phyloP scores from a whole-genome alignment of 2,888 invertebrate genomes.

The Melinopterus prodromus region DNA sequence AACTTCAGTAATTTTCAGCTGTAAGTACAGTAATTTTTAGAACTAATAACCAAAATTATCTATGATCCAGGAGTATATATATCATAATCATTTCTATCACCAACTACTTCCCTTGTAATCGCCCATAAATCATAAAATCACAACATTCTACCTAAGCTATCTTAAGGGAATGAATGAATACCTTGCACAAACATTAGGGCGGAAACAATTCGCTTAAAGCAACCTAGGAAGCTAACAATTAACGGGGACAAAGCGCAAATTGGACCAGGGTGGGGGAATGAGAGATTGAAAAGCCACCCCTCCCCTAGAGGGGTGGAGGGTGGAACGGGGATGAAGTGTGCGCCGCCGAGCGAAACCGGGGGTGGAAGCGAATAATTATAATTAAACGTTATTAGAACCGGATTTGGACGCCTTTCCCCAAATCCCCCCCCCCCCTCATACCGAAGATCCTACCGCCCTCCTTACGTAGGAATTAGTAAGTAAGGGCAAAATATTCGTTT shows the following conservation, averaged over 20 bases:
- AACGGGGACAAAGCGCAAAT: slow-evolving; percentile 4
- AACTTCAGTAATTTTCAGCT: no score
- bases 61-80: no score
- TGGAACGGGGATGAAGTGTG: not conserved
- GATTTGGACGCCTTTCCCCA: not conserved
- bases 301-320: not conserved
- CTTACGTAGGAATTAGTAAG: no score
- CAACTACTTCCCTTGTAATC: no score
- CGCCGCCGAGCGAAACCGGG: not conserved
- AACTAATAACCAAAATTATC: no score
- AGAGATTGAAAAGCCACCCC: not conserved
- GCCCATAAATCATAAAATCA: no score
- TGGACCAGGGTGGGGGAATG: not conserved
- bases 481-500: no score
- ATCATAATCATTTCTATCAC: no score
- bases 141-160: no score
- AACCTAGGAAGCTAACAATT: not conserved
- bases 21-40: no score
- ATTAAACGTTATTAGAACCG: not conserved
- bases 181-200: not conserved
- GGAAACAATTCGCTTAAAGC: not conserved
- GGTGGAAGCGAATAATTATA: slow-evolving; percentile 4
- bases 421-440: not conserved
- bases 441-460: no score
- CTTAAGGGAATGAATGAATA: no score